Conservation (phyloP, 2,888 invertebrate genomes). For the Mayetiola destructor region DNA sequence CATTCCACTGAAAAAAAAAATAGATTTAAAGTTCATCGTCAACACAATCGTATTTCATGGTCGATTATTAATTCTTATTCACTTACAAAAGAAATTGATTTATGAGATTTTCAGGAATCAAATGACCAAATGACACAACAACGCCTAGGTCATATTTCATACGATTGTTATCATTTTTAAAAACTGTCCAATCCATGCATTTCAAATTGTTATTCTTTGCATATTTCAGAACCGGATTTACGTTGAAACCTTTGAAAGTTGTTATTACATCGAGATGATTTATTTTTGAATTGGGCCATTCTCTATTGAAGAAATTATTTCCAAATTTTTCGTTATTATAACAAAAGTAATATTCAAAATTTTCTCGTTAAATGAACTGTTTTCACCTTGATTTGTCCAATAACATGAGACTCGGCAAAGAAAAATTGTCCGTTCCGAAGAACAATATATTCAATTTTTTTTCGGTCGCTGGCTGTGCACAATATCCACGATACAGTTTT, state of each 20-base stretch:
- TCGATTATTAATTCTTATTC: background rate
- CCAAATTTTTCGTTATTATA: background rate
- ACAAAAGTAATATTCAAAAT: background rate
- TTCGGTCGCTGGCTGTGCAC: no score
- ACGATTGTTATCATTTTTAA: constrained; percentile 28
- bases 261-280: constrained; percentile 54
- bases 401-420: constrained; percentile 54
- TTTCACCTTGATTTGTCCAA: constrained; percentile 51
- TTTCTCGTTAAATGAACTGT: background rate
- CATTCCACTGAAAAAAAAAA: constrained; percentile 51
- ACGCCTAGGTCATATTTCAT: constrained; percentile 64
- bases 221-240: constrained; percentile 52
- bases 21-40: background rate
- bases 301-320: background rate
- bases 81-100: constrained; percentile 68
- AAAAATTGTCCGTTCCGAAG: constrained; percentile 76
- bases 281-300: constrained; percentile 28
- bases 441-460: constrained; percentile 50
- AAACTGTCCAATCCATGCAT: constrained; percentile 52
- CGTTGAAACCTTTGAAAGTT: constrained; percentile 43
- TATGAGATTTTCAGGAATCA: constrained; percentile 66
- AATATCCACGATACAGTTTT: no score
- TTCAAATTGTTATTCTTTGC: constrained; percentile 45
- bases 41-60: background rate
- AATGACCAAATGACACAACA: constrained; percentile 85